A percentile compares a stretch with the other conserved stretches of the same genome.
These are phyloP conservation scores for Epirrita christyi DNA, from an alignment of 2,888 invertebrate genomes.

Conservation along the genomic window DNA sequence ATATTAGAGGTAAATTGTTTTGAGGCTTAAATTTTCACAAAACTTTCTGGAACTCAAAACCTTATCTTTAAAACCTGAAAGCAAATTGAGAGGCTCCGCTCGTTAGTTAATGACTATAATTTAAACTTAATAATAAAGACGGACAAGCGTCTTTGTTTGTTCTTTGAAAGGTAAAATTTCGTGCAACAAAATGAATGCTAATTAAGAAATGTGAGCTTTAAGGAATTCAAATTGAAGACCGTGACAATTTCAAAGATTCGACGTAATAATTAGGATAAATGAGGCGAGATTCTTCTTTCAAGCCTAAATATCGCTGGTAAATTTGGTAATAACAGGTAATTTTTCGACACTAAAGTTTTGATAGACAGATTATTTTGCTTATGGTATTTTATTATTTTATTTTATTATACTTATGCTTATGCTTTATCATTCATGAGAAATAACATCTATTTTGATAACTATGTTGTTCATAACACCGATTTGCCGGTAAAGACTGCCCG, in stretches of 20 bases:
- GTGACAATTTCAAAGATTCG: slow-evolving; percentile 55
- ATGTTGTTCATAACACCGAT: too few species aligned
- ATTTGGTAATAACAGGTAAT: background rate
- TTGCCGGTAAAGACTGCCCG: too few species aligned
- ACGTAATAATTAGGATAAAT: slow-evolving; percentile 53
- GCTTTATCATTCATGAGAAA: too few species aligned
- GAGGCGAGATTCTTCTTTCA: slow-evolving; percentile 31
- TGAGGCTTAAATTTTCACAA: slow-evolving; percentile 48
- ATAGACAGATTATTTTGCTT: too few species aligned
- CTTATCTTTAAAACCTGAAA: slow-evolving; percentile 59
- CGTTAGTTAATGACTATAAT: slow-evolving; percentile 78
- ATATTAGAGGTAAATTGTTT: slow-evolving; percentile 31
- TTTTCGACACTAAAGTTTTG: too few species aligned
- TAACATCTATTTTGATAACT: too few species aligned
- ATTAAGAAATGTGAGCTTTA: slow-evolving; percentile 74
- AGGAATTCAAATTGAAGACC: slow-evolving; percentile 59
- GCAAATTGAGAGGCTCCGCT: slow-evolving; percentile 65
- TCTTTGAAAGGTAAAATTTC: slow-evolving; percentile 73
- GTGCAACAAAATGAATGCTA: slow-evolving; percentile 69
- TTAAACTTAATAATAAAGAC: slow-evolving; percentile 80
- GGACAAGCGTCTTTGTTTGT: slow-evolving; percentile 76
- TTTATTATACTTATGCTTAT: too few species aligned
- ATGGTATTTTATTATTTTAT: too few species aligned
- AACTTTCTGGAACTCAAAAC: slow-evolving; percentile 60
- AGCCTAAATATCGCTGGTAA: background rate